Conservation (phyloP, 2,113 vertebrate genomes). For the Microcebus lehilahytsara region DNA sequence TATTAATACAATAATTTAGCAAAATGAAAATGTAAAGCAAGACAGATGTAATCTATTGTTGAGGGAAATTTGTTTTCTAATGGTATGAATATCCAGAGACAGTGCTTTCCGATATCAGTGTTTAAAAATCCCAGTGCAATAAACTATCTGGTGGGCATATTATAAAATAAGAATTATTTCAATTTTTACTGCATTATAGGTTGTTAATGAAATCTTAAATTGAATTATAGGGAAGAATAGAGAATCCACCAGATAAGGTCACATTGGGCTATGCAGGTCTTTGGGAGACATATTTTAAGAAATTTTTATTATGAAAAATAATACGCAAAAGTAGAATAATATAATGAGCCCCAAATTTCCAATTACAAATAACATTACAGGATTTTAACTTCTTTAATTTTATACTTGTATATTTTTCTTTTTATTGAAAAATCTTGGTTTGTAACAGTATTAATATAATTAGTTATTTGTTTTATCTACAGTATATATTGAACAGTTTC, state of each 20-base stretch:
- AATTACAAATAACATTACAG: not conserved
- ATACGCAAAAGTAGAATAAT: not conserved
- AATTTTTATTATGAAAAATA: not conserved
- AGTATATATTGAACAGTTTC: not conserved
- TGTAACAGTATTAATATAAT: not conserved
- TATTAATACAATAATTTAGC: not conserved
- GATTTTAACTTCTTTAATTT: not conserved
- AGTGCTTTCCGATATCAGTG: not conserved
- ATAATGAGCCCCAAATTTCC: not conserved
- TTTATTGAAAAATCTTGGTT: not conserved
- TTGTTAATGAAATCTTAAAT: constrained; percentile 17
- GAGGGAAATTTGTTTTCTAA: not conserved
- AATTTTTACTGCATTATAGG: not conserved
- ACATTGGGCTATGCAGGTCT: not conserved
- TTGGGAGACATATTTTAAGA: not conserved
- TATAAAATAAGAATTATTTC: not conserved
- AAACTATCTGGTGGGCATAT: not conserved
- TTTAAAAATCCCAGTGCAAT: not conserved
- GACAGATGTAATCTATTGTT: not conserved
- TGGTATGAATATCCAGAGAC: not conserved
- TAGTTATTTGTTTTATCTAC: not conserved
- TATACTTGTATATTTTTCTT: not conserved
- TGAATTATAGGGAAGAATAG: not conserved
- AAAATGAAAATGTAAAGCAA: not conserved
- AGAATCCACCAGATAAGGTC: not conserved